Percentiles rank a stretch among this genome's conserved stretches.
phyloP scores from a whole-genome alignment of 2,888 invertebrate species.

The Teleogryllus oceanicus region DNA sequence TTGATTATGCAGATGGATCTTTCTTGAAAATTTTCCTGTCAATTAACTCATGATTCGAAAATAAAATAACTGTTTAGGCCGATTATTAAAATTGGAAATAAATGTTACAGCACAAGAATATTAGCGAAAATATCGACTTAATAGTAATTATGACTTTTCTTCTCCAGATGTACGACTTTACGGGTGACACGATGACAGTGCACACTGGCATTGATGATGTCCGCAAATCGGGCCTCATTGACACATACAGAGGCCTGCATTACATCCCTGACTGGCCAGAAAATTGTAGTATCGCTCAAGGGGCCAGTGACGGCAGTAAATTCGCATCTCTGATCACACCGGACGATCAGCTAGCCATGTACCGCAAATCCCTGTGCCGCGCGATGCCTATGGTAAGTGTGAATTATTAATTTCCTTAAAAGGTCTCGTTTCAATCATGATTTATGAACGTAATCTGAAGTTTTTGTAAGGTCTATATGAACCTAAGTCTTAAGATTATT shows the following conservation, averaged over 20 bases:
- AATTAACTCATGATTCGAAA: too few species aligned
- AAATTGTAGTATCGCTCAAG: conserved; percentile 71
- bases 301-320: conserved; percentile 81
- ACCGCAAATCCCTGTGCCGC: conserved; percentile 79
- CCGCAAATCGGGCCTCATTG: conserved; percentile 64
- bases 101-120: too few species aligned
- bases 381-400: conserved; percentile 69
- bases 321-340: conserved; percentile 67
- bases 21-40: neutral
- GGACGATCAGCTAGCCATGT: conserved; percentile 71
- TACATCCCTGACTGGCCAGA: conserved; percentile 74
- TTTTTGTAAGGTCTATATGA: too few species aligned
- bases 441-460: too few species aligned
- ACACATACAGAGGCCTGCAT: conserved; percentile 69
- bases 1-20: neutral
- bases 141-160: conserved; percentile 26
- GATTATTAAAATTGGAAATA: too few species aligned
- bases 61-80: too few species aligned
- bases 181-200: conserved; percentile 73
- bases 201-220: conserved; percentile 67
- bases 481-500: too few species aligned
- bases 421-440: too few species aligned
- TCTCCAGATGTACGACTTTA: conserved; percentile 78
- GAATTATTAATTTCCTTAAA: too few species aligned
- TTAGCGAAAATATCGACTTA: neutral